phyloP scores from a whole-genome alignment of 1,140 invertebrate species.

The Aricia agestis region DNA sequence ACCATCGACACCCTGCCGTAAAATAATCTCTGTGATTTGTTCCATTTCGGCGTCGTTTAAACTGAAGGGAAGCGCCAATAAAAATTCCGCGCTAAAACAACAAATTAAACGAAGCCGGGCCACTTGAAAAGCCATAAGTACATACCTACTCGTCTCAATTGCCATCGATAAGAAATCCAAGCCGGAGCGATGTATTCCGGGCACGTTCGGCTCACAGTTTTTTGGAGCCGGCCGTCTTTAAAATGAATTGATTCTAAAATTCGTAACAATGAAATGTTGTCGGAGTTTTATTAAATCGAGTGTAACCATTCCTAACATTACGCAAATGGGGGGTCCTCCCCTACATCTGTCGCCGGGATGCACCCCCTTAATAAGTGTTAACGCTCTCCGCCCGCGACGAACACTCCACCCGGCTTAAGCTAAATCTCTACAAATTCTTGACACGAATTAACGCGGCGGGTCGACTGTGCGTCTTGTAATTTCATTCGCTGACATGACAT shows the following conservation, averaged over 20 bases:
- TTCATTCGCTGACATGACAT: conserved; percentile 65
- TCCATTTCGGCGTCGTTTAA: background rate
- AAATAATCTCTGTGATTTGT: background rate
- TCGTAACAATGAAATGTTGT: conserved; percentile 73
- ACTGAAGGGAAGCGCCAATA: conserved; percentile 64
- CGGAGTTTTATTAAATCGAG: conserved; percentile 75
- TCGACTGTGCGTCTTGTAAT: conserved; percentile 64
- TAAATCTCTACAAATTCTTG: conserved; percentile 76
- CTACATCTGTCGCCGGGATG: conserved; percentile 74
- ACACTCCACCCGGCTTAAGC: conserved; percentile 63
- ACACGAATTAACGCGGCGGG: conserved; percentile 72
- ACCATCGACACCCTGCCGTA: background rate
- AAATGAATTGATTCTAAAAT: conserved; percentile 75
- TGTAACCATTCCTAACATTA: conserved; percentile 75
- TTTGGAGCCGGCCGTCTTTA: conserved; percentile 68
- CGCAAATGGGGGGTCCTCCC: conserved; percentile 73
- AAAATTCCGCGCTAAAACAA: conserved; percentile 74
- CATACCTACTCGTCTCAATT: conserved; percentile 70
- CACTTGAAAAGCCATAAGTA: conserved; percentile 75
- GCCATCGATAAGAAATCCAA: conserved; percentile 75
- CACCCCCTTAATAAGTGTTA: conserved; percentile 75
- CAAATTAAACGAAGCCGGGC: conserved; percentile 75
- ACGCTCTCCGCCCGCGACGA: conserved; percentile 72
- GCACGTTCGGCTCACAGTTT: conserved; percentile 70
- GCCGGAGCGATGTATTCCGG: conserved; percentile 65